phyloP scores from a whole-genome alignment of 2,888 invertebrate species.

The Lasioglossum villosulum region DNA sequence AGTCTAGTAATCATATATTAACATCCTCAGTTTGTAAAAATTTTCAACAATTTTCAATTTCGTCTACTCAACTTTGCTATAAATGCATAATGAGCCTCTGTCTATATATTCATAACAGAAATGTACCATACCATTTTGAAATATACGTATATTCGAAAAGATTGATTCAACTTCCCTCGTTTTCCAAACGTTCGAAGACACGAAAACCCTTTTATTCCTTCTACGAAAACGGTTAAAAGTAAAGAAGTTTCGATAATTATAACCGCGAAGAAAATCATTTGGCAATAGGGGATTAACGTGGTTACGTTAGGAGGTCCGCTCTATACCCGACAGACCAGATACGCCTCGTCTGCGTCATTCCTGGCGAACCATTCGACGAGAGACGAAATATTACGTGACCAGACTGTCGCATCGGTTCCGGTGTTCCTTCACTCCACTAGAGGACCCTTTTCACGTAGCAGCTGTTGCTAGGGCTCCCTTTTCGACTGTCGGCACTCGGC shows the following conservation, averaged over 20 bases:
- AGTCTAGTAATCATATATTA: too few species aligned
- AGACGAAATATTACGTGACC: conserved; percentile 63
- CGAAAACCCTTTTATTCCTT: background rate
- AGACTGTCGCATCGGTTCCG: conserved; percentile 40
- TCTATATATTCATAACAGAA: too few species aligned
- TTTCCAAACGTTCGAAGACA: background rate
- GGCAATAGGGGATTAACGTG: background rate
- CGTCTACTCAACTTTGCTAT: too few species aligned
- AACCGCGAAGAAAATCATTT: background rate
- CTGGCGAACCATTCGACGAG: conserved; percentile 12
- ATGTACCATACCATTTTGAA: too few species aligned
- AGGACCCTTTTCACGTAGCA: conserved; percentile 52
- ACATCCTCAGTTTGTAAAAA: too few species aligned
- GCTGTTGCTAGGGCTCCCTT: conserved; percentile 49
- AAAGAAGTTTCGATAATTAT: background rate
- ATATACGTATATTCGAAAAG: background rate
- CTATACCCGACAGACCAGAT: background rate
- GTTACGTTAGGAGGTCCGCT: background rate
- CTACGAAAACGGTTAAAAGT: background rate
- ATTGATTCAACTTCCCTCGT: background rate
- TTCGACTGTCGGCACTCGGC: conserved; percentile 34
- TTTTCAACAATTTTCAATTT: too few species aligned
- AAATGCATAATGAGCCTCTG: too few species aligned
- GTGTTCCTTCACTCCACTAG: conserved; percentile 19
- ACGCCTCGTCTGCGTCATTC: background rate